phyloP scores from a whole-genome alignment of 2,888 invertebrate genomes.

The Diarsia brunnea region DNA sequence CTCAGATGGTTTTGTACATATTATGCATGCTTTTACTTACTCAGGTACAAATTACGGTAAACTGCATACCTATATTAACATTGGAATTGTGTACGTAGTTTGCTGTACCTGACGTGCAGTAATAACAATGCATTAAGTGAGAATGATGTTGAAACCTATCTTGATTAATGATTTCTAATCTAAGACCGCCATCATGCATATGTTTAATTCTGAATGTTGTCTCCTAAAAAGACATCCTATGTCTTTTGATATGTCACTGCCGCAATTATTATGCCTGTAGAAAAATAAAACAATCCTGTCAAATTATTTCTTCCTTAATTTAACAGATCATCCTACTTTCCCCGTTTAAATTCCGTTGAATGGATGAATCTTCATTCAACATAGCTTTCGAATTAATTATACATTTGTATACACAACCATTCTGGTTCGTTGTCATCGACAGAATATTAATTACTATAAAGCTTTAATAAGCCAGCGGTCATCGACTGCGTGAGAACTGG shows the following conservation, averaged over 20 bases:
- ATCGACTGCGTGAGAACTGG: conserved; percentile 43
- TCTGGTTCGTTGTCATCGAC: conserved; percentile 36
- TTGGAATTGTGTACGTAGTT: conserved; percentile 15
- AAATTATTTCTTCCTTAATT: background rate
- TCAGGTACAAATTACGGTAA: conserved; percentile 15
- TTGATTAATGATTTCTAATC: background rate
- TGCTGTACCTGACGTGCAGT: conserved; percentile 1
- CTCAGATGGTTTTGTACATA: conserved; percentile 30
- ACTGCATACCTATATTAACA: conserved; percentile 22
- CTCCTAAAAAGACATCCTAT: too few species aligned
- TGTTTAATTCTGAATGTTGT: background rate
- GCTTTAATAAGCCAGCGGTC: conserved; percentile 36
- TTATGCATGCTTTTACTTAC: conserved; percentile 5
- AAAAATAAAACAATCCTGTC: background rate
- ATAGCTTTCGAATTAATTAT: conserved; percentile 20
- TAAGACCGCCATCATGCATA: too few species aligned
- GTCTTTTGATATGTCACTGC: background rate
- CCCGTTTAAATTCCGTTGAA: background rate
- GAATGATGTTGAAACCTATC: background rate
- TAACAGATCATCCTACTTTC: background rate
- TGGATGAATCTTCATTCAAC: conserved; percentile 13
- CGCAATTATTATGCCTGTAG: background rate
- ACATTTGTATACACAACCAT: conserved; percentile 21
- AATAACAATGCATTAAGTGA: conserved; percentile 3
- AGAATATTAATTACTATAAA: conserved; percentile 47